Conservation (phyloP, 2,888 invertebrate genomes). For the Thecocarcelia acutangulata region DNA sequence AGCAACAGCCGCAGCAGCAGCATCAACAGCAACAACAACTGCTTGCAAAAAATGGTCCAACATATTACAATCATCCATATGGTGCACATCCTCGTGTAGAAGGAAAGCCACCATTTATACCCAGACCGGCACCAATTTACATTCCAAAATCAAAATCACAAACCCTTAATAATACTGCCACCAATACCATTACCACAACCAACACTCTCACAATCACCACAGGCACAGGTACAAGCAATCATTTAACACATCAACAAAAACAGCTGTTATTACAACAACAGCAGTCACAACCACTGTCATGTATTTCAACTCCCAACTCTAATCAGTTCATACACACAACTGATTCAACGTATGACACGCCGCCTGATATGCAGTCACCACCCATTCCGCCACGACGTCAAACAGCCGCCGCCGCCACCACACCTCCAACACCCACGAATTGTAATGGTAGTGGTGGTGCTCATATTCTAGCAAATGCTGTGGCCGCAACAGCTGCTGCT, state of each 20-base stretch:
- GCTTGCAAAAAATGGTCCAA: conserved; percentile 68
- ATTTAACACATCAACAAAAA: conserved; percentile 66
- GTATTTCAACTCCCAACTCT: conserved; percentile 70
- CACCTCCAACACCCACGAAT: conserved; percentile 48
- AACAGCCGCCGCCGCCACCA: conserved; percentile 53
- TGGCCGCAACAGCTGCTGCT: conserved; percentile 75
- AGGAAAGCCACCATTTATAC: conserved; percentile 69
- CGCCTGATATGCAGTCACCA: conserved; percentile 80
- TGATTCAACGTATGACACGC: conserved; percentile 79
- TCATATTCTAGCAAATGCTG: conserved; percentile 70
- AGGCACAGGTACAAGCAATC: conserved; percentile 40
- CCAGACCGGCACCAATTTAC: conserved; percentile 61
- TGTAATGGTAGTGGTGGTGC: conserved; percentile 37
- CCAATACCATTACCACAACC: conserved; percentile 36
- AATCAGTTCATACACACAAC: conserved; percentile 69
- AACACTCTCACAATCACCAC: conserved; percentile 28
- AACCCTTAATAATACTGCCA: conserved; percentile 54
- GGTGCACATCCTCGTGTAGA: conserved; percentile 69
- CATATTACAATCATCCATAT: conserved; percentile 79
- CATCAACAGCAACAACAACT: conserved; percentile 38
- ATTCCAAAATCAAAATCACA: conserved; percentile 55
- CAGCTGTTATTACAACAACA: conserved; percentile 27
- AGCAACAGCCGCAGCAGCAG: conserved; percentile 67
- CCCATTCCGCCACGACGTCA: conserved; percentile 78
- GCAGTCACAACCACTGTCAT: conserved; percentile 46